Evolutionary conservation across 2,113 vertebrate species (phyloP).

Genomic region (Psittacula cyanocephala): DNA sequence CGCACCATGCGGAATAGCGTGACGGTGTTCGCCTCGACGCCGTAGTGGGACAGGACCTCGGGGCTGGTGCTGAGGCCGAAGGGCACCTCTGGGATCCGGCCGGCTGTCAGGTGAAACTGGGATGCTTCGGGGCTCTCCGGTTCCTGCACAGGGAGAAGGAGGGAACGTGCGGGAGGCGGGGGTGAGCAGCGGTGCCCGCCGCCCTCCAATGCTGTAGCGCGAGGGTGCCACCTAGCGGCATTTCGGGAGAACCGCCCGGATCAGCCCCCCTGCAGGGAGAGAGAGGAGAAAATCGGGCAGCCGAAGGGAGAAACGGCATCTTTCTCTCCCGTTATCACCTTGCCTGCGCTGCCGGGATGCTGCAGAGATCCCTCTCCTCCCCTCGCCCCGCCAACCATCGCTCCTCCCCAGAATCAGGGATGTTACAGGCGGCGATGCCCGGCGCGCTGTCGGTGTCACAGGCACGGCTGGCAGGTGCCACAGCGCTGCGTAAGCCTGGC

Average conservation of each 20-base stretch:
- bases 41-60: conserved; percentile 79
- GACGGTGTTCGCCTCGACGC: conserved; percentile 73
- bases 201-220: not conserved
- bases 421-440: too few relatives aligned
- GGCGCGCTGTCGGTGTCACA: too few relatives aligned
- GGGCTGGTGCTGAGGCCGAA: conserved; percentile 79
- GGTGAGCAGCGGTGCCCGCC: not conserved
- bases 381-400: not conserved
- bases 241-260: not conserved
- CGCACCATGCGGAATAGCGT: conserved; percentile 86
- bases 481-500: too few relatives aligned
- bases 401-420: not conserved
- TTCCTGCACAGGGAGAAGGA: conserved; percentile 66
- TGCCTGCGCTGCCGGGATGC: not conserved
- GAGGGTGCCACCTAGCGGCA: not conserved
- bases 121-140: conserved; percentile 71
- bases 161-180: accelerated
- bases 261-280: not conserved
- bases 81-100: conserved; percentile 71
- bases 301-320: not conserved
- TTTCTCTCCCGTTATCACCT: not conserved
- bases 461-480: not conserved
- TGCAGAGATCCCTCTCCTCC: not conserved
- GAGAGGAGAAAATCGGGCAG: not conserved
- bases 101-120: conserved; percentile 68